Percentiles rank a stretch among this genome's conserved stretches.
These are phyloP conservation scores for Macaca mulatta DNA, from an alignment of 2,113 vertebrate species.

Conservation along the genomic window DNA sequence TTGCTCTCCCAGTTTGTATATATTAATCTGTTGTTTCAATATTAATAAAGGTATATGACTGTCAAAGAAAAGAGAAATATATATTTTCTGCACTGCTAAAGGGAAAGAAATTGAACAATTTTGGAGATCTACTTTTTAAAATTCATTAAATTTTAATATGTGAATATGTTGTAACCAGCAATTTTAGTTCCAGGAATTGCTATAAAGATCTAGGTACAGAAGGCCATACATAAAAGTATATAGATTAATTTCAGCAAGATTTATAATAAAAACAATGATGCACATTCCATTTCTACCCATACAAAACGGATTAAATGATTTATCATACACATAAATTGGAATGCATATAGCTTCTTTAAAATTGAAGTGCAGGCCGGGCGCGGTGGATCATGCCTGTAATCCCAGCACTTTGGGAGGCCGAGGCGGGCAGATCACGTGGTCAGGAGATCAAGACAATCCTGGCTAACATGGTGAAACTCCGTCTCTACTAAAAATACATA, in stretches of 20 bases:
- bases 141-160: constrained; percentile 7
- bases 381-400: too few species aligned
- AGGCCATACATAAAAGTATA: neutral
- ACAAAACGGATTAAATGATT: neutral
- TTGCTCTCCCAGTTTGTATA: neutral
- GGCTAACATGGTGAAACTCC: too few species aligned
- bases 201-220: neutral
- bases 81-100: neutral
- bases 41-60: neutral
- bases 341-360: neutral
- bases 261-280: neutral
- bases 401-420: too few species aligned
- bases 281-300: neutral
- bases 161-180: neutral
- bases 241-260: neutral
- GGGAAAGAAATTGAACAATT: neutral
- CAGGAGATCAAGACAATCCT: too few species aligned
- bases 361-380: too few species aligned
- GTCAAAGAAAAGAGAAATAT: neutral
- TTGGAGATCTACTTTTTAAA: neutral
- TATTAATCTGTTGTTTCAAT: neutral
- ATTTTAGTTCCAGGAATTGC: neutral
- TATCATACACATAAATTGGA: neutral
- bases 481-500: too few species aligned
- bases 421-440: too few species aligned